Evolutionary conservation across 2,113 vertebrate species (phyloP), one percentile per base, ranked within the genome.

Genomic region (Lamprologus tigripictilis): DNA sequence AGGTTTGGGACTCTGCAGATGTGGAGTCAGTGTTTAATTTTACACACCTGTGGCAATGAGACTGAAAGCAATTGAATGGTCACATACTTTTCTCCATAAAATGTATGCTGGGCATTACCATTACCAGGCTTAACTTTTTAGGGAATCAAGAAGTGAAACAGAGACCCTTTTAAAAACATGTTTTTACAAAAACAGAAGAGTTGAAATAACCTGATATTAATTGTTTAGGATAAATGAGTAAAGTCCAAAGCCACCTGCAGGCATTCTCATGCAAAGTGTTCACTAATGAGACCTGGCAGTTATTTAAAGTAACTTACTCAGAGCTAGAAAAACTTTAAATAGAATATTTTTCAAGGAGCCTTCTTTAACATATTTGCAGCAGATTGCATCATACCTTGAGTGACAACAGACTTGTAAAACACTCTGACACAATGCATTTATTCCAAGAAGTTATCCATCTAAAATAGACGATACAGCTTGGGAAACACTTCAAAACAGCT

Each of bases 331-430:
- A 89, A 86, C 71, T 91, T 86, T 54, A 55, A 54, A 82, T 33
- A 23, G 33, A 79, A 89, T 78, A 2, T 54, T 61, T 87, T 88
- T 84, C 40, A 90, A 90, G 87, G 73, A 66, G 49, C 57, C 80
- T 58, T 90, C 78, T 71, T 89, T 85, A 73, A n/a, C 55, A 83
- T 68, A 71, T 94, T 93, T 92, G 83, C 92, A 93, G 61, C 85
- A 63, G 68, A 85, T 93, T 95, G 85, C 93, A 89, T 95, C 93
- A 95, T 85, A 57, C 82, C 26, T 53, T 89, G 88, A 88, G 89
- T 89, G 68, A 88, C 94, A 92, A 71, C 49, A 89, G 80, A 83
- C 66, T 90, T 91, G 51, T 54, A 40, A 80, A 84, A 86, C 45
- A 45, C 66, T 82, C 17, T 31, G 78, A 78, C 31, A 8, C 66